Base-by-base conservation (phyloP, 2,113 vertebrate genomes). In the Solea senegalensis region DNA sequence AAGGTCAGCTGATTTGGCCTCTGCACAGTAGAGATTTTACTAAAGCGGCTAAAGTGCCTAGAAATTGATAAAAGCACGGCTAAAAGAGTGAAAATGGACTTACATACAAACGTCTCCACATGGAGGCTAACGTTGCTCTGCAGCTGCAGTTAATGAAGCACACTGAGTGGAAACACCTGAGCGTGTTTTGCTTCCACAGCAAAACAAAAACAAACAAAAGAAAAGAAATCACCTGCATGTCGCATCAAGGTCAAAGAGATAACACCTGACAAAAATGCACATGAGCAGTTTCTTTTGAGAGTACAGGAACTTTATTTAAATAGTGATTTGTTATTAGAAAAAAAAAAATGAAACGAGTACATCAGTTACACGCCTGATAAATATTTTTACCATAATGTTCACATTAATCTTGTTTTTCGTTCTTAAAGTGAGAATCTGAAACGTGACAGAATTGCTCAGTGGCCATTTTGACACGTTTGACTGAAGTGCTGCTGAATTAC, bases 301-400 rank as follows among this genome's bases (percentile, higher is more conserved):
- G 94, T 95, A 96, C 93, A 86, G 61, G 93, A 94, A 94, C 92
- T 96, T 97, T 98, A 98, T 98, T 93, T 97, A 97, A 98, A 98
- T 96, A 97, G 94, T 96, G 94, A 94, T 96, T 96, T 94, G 92
- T 94, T 94, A 95, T 87, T 94, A 93, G 93, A 94, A 94, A 95
- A 95, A 92, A 85, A 93, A 95, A 94, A 95, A 95, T 92, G 84
- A 93, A 95, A 72, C 0, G 94, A 95, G 94, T 96, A 96, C 94
- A 97, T 96, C 96, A 97, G 96, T 95, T 95, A 96, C 94, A 96
- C 88, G 91, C 93, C 92, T 95, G 96, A 96, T 97, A 96, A 96
- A 97, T 96, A 98, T 95, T 91, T 21, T 93, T 95, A 96, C 94
- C 94, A 91, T 93, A 92, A 95, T 95, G 93, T 95, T 96, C 89